A percentile compares a stretch with the other conserved stretches of the same genome.
Conservation (phyloP, 2,888 invertebrate genomes). For the Lamellibrachia columna region DNA sequence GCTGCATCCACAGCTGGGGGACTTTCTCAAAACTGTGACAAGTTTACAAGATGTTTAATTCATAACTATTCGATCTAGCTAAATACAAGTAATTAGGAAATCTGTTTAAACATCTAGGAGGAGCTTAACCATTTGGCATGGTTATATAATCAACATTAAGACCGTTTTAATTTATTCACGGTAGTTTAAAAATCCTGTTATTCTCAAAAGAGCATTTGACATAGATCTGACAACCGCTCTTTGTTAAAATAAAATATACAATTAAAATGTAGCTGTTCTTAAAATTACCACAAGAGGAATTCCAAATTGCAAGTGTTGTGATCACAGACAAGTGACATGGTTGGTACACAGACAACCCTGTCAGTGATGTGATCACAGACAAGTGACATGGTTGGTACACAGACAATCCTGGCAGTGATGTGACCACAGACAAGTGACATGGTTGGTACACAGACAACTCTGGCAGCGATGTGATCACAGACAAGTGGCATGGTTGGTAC, state of each 20-base stretch:
- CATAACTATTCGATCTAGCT: background rate
- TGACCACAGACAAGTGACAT: no score
- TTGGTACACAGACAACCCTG: no score
- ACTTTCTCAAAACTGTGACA: background rate
- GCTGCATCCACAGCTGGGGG: background rate
- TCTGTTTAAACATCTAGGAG: background rate
- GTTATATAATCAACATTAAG: background rate
- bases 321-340: background rate
- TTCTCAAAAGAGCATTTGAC: background rate
- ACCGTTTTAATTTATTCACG: background rate
- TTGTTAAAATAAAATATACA: no score
- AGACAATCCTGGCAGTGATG: no score
- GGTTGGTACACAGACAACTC: no score
- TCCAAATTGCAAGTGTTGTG: background rate
- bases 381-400: no score
- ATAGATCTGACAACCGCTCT: background rate
- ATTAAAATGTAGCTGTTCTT: background rate
- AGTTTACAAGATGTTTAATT: background rate
- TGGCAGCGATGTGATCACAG: no score
- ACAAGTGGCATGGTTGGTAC: no score
- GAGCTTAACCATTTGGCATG: background rate
- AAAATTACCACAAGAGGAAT: background rate
- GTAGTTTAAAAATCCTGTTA: background rate
- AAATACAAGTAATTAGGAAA: background rate
- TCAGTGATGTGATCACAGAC: background rate